phyloP scores from a whole-genome alignment of 2,797 vertebrate species.

The Cheirogaleus major region DNA sequence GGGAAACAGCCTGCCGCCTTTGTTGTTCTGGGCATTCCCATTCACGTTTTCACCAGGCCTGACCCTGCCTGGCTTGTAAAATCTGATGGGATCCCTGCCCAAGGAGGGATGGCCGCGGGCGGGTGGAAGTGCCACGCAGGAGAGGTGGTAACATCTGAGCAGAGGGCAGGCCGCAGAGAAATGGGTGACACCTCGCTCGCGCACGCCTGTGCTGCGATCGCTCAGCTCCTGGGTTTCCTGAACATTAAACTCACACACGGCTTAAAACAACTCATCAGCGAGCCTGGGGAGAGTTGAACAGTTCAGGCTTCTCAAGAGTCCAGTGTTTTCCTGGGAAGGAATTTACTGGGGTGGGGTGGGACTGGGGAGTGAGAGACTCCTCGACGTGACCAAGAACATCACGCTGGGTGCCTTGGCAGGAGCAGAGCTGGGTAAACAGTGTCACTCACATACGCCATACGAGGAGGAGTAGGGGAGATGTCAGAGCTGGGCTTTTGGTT shows the following conservation, averaged over 20 bases:
- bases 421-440: not conserved
- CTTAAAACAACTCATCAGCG: not conserved
- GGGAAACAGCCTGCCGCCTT: conserved; percentile 40
- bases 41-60: conserved; percentile 60
- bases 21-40: conserved; percentile 67
- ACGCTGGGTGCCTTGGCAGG: not conserved
- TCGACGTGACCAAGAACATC: not conserved
- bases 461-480: not conserved
- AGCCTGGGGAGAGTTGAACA: not conserved
- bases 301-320: conserved; percentile 12
- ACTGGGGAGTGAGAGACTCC: not conserved
- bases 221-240: conserved; percentile 23
- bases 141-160: conserved; percentile 22
- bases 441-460: not conserved
- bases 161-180: not conserved
- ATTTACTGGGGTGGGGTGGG: not conserved
- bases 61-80: conserved; percentile 67
- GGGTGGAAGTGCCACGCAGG: conserved; percentile 43
- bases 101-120: conserved; percentile 33
- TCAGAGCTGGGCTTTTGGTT: not conserved
- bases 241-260: not conserved
- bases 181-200: not conserved
- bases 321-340: conserved; percentile 29
- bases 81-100: conserved; percentile 77
- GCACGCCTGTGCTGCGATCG: not conserved